Evolutionary conservation across 1,140 invertebrate genomes (phyloP).

Genomic region (Tetramorium simillimum): DNA sequence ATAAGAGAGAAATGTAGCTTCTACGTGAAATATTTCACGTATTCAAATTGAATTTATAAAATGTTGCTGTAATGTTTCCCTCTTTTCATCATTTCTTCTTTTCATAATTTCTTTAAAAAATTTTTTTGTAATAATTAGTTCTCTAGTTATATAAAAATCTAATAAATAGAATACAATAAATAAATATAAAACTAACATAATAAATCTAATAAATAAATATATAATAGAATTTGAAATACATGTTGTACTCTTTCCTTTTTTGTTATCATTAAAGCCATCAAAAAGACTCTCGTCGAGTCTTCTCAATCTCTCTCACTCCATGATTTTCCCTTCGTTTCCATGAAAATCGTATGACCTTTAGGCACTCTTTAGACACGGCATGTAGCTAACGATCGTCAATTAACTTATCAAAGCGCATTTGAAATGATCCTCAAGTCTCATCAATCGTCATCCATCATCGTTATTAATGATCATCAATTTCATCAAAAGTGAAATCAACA

Average conservation of each 20-base stretch:
- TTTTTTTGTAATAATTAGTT: conserved; percentile 11
- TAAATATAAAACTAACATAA: neutral
- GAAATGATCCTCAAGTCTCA: neutral
- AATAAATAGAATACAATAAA: neutral
- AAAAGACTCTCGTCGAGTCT: neutral
- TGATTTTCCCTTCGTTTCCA: conserved; percentile 11
- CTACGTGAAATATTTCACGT: neutral
- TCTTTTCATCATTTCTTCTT: too few relatives aligned
- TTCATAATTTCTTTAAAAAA: too few relatives aligned
- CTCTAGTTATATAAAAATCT: neutral
- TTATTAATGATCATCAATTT: too few relatives aligned
- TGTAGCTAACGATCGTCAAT: conserved; percentile 31
- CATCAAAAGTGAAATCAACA: too few relatives aligned
- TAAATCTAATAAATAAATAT: neutral
- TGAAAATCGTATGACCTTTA: neutral
- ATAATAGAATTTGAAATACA: neutral
- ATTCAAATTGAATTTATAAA: neutral
- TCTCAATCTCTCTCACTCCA: neutral
- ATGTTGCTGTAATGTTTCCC: neutral
- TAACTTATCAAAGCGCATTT: conserved; percentile 28
- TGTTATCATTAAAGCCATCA: neutral
- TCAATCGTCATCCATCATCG: too few relatives aligned
- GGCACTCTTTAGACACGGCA: conserved; percentile 10
- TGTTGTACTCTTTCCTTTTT: neutral
- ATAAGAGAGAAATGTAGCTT: conserved; percentile 3